Evolutionary conservation across 2,113 vertebrate genomes (phyloP).

Genomic region (Cynoglossus semilaevis): DNA sequence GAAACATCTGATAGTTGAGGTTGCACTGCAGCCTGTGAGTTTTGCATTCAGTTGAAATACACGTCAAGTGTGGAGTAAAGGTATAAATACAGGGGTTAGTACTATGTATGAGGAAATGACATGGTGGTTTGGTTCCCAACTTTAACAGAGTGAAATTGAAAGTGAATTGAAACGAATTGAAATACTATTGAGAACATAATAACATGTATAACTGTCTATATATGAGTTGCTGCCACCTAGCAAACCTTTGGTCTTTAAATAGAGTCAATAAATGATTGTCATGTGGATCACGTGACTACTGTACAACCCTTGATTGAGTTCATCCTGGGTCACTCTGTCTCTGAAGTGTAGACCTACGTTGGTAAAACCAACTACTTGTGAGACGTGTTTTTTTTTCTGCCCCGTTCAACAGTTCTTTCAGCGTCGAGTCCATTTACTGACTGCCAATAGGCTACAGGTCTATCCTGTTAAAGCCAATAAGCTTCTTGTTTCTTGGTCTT

Average conservation of each 20-base stretch:
- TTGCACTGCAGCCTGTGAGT: not conserved
- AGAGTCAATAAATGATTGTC: not conserved
- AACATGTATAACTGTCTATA: no score
- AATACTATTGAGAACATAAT: no score
- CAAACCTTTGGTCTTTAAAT: no score
- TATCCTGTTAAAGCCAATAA: conserved; percentile 48
- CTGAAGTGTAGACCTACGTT: conserved; percentile 3
- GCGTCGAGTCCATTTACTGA: conserved; percentile 23
- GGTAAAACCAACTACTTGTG: conserved; percentile 16
- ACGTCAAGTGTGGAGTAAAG: no score
- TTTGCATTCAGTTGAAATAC: not conserved
- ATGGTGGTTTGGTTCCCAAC: no score
- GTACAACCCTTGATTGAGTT: conserved; percentile 20
- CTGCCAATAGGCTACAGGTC: conserved; percentile 28
- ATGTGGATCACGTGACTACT: conserved; percentile 27
- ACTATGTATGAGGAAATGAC: no score
- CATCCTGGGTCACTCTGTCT: not conserved
- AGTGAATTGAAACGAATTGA: no score
- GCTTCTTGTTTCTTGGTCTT: conserved; percentile 41
- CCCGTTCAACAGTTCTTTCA: conserved; percentile 32
- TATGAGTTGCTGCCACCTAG: no score
- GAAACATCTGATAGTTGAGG: no score
- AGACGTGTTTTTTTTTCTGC: not conserved
- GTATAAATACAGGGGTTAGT: no score
- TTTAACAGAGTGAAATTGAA: no score